These are phyloP conservation scores for Protobothrops flavoviridis DNA, from an alignment of 2,113 vertebrate species.

Conservation along the genomic window DNA sequence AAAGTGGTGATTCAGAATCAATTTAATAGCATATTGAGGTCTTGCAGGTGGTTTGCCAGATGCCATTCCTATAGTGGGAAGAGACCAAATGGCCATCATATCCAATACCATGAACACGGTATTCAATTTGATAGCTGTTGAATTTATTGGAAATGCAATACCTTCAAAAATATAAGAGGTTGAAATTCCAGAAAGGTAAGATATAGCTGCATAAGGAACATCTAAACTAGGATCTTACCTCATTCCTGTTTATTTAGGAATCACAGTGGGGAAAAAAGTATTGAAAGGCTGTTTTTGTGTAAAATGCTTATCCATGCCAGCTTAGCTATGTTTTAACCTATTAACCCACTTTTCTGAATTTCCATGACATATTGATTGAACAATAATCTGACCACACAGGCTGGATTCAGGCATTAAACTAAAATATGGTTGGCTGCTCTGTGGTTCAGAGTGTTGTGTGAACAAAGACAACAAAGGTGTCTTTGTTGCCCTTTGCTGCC, in stretches of 20 bases:
- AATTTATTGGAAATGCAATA: not conserved
- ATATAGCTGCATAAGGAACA: not conserved
- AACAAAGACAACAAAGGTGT: not conserved
- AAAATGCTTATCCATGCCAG: not conserved
- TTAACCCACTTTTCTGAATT: not conserved
- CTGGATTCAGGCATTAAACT: not conserved
- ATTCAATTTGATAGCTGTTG: not conserved
- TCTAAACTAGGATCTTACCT: not conserved
- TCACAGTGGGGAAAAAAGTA: not conserved
- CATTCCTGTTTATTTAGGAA: not conserved
- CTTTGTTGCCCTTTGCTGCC: not conserved
- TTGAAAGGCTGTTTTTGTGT: not conserved
- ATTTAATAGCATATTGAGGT: not conserved
- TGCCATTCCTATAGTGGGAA: not conserved
- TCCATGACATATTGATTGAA: not conserved
- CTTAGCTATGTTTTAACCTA: not conserved
- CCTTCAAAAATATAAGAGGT: not conserved
- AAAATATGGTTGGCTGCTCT: not conserved
- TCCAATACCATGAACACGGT: not conserved
- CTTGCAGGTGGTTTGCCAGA: not conserved
- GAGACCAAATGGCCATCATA: not conserved
- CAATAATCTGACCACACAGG: not conserved
- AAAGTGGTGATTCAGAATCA: not conserved
- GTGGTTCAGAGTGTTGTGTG: not conserved
- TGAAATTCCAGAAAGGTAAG: not conserved